These are phyloP conservation scores for Phallusia fumigata DNA, from an alignment of 23 tunicate genomes.

Conservation along the genomic window DNA sequence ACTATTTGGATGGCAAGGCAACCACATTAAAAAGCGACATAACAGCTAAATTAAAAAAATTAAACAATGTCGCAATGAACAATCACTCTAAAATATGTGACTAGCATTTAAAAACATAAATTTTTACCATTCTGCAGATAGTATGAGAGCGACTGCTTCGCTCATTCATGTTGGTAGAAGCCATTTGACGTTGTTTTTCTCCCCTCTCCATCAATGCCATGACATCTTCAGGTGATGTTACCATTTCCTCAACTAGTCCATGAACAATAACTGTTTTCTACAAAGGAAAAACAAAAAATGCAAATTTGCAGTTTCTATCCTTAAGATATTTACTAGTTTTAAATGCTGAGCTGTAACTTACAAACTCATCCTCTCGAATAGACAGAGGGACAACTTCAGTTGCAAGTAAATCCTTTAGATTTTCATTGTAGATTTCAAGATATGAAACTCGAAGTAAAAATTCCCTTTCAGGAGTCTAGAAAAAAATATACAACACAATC, in stretches of 20 bases:
- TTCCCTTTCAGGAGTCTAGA: slow-evolving; percentile 81
- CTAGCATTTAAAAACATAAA: no score
- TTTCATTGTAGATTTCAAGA: slow-evolving; percentile 90
- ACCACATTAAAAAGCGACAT: no score
- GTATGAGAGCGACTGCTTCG: slow-evolving; percentile 94
- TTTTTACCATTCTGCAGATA: slow-evolving; percentile 70
- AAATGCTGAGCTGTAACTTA: slow-evolving; percentile 51
- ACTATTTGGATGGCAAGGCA: no score
- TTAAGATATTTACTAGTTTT: no score
- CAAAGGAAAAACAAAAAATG: not conserved
- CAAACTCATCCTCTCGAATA: slow-evolving; percentile 89
- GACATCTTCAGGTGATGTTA: slow-evolving; percentile 68
- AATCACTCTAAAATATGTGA: no score
- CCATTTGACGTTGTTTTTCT: slow-evolving; percentile 56
- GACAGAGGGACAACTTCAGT: slow-evolving; percentile 35
- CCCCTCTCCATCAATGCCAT: slow-evolving; percentile 47
- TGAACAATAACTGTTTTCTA: slow-evolving; percentile 70
- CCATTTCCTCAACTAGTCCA: slow-evolving; percentile 68
- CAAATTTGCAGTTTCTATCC: no score
- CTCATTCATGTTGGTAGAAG: slow-evolving; percentile 77
- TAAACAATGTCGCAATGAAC: no score
- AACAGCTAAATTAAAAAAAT: no score
- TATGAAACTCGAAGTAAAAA: slow-evolving; percentile 76
- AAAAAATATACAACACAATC: not conserved
- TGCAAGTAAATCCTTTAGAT: slow-evolving; percentile 65